These are phyloP conservation scores for Dendrolimus houi DNA, from an alignment of 2,888 invertebrate genomes.

Conservation along the genomic window DNA sequence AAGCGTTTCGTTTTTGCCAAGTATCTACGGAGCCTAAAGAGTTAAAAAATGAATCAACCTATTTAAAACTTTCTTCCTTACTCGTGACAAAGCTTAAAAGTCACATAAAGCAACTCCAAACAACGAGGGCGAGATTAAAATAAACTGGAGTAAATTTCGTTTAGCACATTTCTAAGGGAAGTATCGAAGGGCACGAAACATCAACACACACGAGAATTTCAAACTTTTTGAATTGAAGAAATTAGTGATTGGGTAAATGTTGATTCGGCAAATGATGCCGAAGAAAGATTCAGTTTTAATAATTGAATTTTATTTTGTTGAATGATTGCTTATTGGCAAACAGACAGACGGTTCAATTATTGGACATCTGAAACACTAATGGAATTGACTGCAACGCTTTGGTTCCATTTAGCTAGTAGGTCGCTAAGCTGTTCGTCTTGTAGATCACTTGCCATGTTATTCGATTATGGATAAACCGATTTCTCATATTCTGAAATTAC, in stretches of 20 bases:
- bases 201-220: conserved; percentile 1
- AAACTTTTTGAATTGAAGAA: conserved; percentile 10
- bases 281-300: too few relatives aligned
- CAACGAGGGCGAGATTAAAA: background rate
- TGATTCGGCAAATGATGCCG: background rate
- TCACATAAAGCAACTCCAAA: background rate
- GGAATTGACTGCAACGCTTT: too few relatives aligned
- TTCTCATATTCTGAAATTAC: too few relatives aligned
- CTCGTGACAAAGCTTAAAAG: background rate
- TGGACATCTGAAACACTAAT: too few relatives aligned
- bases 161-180: background rate
- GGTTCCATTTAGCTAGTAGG: too few relatives aligned
- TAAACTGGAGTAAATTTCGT: background rate
- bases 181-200: background rate
- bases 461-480: too few relatives aligned
- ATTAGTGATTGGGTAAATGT: conserved; percentile 14
- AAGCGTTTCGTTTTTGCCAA: background rate
- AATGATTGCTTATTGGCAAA: too few relatives aligned
- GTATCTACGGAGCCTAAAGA: conserved; percentile 1
- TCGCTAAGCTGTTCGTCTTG: too few relatives aligned
- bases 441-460: too few relatives aligned
- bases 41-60: background rate
- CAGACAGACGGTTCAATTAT: too few relatives aligned
- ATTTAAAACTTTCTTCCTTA: background rate
- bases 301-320: too few relatives aligned